Conservation (phyloP, 2,888 invertebrate genomes). For the Parascotia fuliginaria region DNA sequence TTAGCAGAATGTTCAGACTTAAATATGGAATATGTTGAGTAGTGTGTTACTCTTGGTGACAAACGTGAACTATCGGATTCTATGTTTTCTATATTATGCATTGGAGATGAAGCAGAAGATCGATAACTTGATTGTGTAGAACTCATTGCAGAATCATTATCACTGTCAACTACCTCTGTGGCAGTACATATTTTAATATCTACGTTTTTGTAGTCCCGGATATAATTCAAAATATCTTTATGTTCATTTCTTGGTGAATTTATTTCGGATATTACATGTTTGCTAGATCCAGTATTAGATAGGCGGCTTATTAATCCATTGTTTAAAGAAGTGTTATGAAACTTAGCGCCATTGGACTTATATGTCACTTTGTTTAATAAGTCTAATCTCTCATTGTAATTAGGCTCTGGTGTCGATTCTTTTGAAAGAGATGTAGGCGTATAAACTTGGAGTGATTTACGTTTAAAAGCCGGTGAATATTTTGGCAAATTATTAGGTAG, state of each 20-base stretch:
- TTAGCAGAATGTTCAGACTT: slow-evolving; percentile 75
- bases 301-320: slow-evolving; percentile 55
- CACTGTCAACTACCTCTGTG: slow-evolving; percentile 89
- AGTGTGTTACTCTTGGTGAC: slow-evolving; percentile 77
- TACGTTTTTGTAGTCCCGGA: slow-evolving; percentile 72
- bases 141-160: slow-evolving; percentile 95
- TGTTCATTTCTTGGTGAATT: slow-evolving; percentile 60
- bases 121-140: slow-evolving; percentile 92
- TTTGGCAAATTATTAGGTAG: slow-evolving; percentile 88
- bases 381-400: slow-evolving; percentile 65
- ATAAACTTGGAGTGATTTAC: slow-evolving; percentile 90
- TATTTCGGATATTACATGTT: slow-evolving; percentile 45
- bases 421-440: slow-evolving; percentile 75
- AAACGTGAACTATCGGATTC: slow-evolving; percentile 84
- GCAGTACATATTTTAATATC: slow-evolving; percentile 79
- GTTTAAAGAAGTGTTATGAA: slow-evolving; percentile 60
- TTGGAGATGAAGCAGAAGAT: slow-evolving; percentile 91
- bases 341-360: slow-evolving; percentile 55
- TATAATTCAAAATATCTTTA: slow-evolving; percentile 63
- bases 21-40: slow-evolving; percentile 71
- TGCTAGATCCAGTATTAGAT: slow-evolving; percentile 47
- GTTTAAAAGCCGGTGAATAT: slow-evolving; percentile 93
- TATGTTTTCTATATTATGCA: slow-evolving; percentile 87
- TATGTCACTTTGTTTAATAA: slow-evolving; percentile 58
- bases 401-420: slow-evolving; percentile 79